Base-by-base conservation (phyloP, 2,888 invertebrate species). In the Xanthorhoe spadicearia region DNA sequence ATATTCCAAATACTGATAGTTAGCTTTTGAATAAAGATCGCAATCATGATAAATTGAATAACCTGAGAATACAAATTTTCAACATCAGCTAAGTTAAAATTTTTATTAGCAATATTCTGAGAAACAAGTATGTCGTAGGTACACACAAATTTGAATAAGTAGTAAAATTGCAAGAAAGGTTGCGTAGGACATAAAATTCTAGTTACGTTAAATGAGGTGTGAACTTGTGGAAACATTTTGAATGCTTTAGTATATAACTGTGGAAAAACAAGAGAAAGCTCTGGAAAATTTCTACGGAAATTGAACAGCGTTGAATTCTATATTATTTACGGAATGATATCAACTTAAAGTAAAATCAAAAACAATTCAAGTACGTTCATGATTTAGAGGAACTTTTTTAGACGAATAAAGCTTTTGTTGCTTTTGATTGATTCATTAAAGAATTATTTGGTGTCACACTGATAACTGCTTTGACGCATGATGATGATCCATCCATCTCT, bases 201-300 rank as follows among this genome's bases (percentile, higher is more conserved):
- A 58, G 52, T 46, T 28, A 10, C 50, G 18, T 50, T 54, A 62
- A 59, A 63, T 51, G n/a, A 58, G 35, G 46, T 62, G 54, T 54
- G 35, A 59, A 46, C 62, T 54, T 28, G 54, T 49, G 7, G 35
- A 35, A 52, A 28, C 32, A 32, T 52, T 57, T 35, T 46, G 46
- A 17, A 28, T 48, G n/a, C 9, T 23, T 58, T 64, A 2, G 43
- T 52, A 52, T 48, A 54, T 49, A 46, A 32, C 9, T 51, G 51
- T 56, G 15, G 53, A 43, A 58, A 61, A 61, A 54, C 53, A 57
- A 56, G 56, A 49, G 50, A 59, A 62, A 59, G 59, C 51, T 18
- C n/a, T 7, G 46, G 49, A 57, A 58, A 61, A 58, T 65, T 51
- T 6, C 35, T 23, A 23, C 38, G 32, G 18, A 57, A 53, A 48